phyloP scores from a whole-genome alignment of 2,113 vertebrate genomes.

The Cebidichthys violaceus region DNA sequence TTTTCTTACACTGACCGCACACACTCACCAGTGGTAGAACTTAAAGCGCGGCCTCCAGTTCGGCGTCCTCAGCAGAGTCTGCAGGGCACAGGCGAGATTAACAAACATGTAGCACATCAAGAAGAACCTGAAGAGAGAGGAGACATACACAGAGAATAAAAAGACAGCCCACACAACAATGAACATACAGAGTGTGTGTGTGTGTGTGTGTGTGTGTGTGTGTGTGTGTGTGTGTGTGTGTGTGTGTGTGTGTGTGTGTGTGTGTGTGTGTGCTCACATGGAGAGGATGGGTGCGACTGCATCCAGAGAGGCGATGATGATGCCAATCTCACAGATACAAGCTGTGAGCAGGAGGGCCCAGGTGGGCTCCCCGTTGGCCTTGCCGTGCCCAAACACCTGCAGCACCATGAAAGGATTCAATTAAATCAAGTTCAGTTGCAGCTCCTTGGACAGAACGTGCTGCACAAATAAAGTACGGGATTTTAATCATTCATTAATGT shows the following conservation, averaged over 20 bases:
- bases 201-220: neutral
- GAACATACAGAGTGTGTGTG: neutral
- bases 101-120: constrained; percentile 99
- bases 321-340: constrained; percentile 97
- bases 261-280: constrained; percentile 84
- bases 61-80: constrained; percentile 95
- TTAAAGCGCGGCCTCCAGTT: constrained; percentile 99
- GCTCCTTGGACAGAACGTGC: neutral
- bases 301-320: constrained; percentile 97
- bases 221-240: neutral
- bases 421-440: neutral
- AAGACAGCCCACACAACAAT: neutral
- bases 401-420: neutral
- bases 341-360: constrained; percentile 97
- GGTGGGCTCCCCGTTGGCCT: constrained; percentile 97
- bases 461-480: neutral
- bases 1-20: neutral
- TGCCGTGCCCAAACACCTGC: constrained; percentile 97
- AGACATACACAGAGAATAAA: neutral
- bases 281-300: constrained; percentile 98
- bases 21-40: constrained; percentile 96
- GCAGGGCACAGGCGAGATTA: constrained; percentile 96
- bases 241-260: neutral
- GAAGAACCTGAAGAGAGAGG: constrained; percentile 90
- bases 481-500: neutral